Conservation (phyloP, 2,113 vertebrate species). For the Gila orcuttii region DNA sequence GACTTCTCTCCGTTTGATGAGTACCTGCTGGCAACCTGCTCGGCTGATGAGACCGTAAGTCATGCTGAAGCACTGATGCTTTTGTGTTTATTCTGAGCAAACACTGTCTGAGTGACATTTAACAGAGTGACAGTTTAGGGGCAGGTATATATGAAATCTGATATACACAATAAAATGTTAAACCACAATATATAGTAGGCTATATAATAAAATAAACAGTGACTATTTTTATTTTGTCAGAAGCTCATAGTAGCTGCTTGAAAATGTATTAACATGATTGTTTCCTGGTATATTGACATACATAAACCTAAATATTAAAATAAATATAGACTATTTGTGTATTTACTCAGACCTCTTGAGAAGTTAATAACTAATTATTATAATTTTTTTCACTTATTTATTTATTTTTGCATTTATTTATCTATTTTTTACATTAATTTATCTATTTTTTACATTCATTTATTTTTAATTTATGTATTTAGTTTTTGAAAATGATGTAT, state of each 20-base stretch:
- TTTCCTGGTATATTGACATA: not conserved
- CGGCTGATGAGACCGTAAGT: constrained; percentile 86
- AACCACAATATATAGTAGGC: no score
- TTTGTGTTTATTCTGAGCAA: not conserved
- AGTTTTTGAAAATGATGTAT: not conserved
- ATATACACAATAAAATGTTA: no score
- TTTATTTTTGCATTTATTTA: no score
- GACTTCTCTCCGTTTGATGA: constrained; percentile 96
- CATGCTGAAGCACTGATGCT: not conserved
- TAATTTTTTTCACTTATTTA: not conserved
- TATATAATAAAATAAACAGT: not conserved
- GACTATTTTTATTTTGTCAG: not conserved
- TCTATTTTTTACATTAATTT: not conserved
- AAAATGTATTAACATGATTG: not conserved
- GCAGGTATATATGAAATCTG: not conserved
- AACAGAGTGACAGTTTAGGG: not conserved
- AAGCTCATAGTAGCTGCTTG: not conserved
- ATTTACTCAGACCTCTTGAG: not conserved
- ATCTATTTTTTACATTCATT: not conserved
- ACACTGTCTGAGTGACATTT: not conserved
- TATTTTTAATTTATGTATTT: not conserved
- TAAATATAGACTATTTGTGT: not conserved
- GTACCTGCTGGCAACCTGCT: constrained; percentile 86
- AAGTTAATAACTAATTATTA: not conserved
- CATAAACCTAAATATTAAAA: not conserved